These are phyloP conservation scores for Pseudococcus viburni DNA, from an alignment of 2,888 invertebrate species.

Conservation along the genomic window DNA sequence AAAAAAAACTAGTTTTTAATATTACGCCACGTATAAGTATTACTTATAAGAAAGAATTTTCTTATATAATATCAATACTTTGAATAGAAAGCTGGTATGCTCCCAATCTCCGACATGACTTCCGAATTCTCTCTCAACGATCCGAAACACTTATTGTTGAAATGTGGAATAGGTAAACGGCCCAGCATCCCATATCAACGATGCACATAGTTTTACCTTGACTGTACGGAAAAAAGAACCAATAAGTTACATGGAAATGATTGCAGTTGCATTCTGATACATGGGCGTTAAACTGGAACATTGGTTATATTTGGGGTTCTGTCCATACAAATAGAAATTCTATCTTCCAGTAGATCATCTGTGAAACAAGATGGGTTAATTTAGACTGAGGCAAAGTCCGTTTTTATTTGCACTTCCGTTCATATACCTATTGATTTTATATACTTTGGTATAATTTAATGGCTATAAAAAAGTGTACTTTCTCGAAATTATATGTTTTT, in stretches of 20 bases:
- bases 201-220: conserved; percentile 76
- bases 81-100: conserved; percentile 77
- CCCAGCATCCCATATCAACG: conserved; percentile 74
- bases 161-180: conserved; percentile 76
- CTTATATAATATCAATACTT: conserved; percentile 69
- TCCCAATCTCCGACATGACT: conserved; percentile 82
- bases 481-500: conserved; percentile 15
- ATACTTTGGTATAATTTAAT: background rate
- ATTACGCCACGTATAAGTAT: background rate
- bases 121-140: conserved; percentile 75
- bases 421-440: background rate
- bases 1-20: conserved; percentile 22
- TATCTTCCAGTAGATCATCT: conserved; percentile 72
- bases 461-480: background rate
- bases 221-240: conserved; percentile 81
- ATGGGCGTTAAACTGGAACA: conserved; percentile 77
- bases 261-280: conserved; percentile 73
- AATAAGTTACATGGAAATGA: conserved; percentile 78
- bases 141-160: conserved; percentile 77
- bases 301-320: conserved; percentile 74
- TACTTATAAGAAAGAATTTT: conserved; percentile 15
- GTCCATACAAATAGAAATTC: conserved; percentile 77
- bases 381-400: background rate
- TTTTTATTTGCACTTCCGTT: conserved; percentile 39
- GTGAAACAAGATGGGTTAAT: conserved; percentile 67